phyloP scores from a whole-genome alignment of 2,888 invertebrate genomes.

The Luperina nickerlii region DNA sequence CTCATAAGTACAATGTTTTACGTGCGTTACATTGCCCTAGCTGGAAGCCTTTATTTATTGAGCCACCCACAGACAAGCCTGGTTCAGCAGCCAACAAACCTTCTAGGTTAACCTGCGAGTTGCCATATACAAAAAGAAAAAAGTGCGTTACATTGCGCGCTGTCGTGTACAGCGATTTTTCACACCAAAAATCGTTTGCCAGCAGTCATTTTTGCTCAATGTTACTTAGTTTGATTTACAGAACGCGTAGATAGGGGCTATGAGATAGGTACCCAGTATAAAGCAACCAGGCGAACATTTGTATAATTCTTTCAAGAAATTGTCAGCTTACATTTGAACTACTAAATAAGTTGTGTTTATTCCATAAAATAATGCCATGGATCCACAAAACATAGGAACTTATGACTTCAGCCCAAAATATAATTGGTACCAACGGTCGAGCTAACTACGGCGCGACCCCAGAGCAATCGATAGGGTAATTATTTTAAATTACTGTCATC shows the following conservation, averaged over 20 bases:
- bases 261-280: neutral
- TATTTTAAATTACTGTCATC: conserved; percentile 34
- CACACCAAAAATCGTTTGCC: neutral
- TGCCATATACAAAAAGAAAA: no score
- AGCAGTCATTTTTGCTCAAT: neutral
- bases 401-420: conserved; percentile 17
- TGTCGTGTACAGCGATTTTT: neutral
- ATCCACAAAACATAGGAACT: neutral
- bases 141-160: neutral
- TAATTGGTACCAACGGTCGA: conserved; percentile 39
- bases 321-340: neutral
- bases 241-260: neutral
- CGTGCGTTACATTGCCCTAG: neutral
- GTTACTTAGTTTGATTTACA: neutral
- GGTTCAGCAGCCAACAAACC: no score
- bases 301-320: neutral
- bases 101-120: no score
- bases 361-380: neutral
- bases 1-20: neutral
- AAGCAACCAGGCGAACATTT: neutral
- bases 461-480: conserved; percentile 21
- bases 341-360: neutral
- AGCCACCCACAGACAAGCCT: no score
- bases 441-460: conserved; percentile 28
- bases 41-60: no score